Percentiles rank a stretch among this genome's conserved stretches.
phyloP scores from a whole-genome alignment of 92 coral and sea anemone genomes.

The Plumapathes pennacea region DNA sequence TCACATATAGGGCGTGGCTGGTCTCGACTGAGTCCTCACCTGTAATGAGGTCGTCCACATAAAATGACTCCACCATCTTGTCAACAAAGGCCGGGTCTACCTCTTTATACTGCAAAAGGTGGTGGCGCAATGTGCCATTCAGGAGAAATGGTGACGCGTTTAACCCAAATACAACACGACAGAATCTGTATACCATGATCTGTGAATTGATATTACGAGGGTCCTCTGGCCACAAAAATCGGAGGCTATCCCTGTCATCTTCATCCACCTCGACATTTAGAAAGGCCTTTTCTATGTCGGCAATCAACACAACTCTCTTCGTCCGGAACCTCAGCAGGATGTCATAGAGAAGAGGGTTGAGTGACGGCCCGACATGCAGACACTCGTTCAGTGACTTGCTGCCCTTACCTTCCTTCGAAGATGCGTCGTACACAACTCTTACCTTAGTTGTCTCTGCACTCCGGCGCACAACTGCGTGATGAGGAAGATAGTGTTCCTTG shows the following conservation, averaged over 20 bases:
- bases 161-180: conserved; percentile 43
- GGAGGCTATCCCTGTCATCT: conserved; percentile 25
- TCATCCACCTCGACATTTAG: conserved; percentile 18
- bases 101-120: conserved; percentile 13
- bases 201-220: conserved; percentile 1
- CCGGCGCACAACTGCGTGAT: conserved; percentile 36
- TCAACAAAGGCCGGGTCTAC: conserved; percentile 41
- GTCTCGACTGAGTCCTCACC: not conserved
- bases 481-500: conserved; percentile 25
- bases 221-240: conserved; percentile 53
- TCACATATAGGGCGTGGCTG: conserved; percentile 11
- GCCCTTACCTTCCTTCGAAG: conserved; percentile 8
- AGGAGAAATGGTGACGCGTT: conserved; percentile 48
- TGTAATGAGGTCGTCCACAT: conserved; percentile 41
- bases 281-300: conserved; percentile 51
- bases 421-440: conserved; percentile 36
- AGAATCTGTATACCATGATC: conserved; percentile 25
- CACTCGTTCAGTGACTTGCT: conserved; percentile 45
- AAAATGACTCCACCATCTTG: conserved; percentile 18
- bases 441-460: conserved; percentile 39
- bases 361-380: conserved; percentile 31
- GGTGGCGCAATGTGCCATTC: conserved; percentile 46
- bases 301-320: conserved; percentile 24
- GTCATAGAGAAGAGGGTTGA: conserved; percentile 13
- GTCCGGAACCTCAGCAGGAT: conserved; percentile 27